Conservation (phyloP, 2,888 invertebrate species). For the Tipula unca region DNA sequence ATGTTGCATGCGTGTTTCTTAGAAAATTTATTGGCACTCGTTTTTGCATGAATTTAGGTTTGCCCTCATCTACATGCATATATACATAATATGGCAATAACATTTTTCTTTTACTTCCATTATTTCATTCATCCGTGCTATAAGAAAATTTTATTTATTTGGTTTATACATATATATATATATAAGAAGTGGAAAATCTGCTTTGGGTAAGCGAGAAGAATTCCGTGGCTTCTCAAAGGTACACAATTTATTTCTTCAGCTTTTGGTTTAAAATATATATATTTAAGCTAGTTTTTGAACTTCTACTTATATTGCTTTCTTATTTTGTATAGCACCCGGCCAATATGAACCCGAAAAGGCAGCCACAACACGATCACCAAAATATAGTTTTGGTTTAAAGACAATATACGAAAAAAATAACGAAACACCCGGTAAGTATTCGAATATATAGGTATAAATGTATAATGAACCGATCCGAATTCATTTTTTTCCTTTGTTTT, state of each 20-base stretch:
- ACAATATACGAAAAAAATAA: constrained; percentile 45
- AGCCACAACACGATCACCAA: constrained; percentile 50
- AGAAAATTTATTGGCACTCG: background rate
- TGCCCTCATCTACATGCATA: background rate
- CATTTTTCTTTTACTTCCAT: constrained; percentile 3
- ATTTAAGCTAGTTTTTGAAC: constrained; percentile 19
- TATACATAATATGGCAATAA: background rate
- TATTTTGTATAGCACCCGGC: constrained; percentile 45
- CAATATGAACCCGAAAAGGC: constrained; percentile 54
- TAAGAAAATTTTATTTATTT: background rate
- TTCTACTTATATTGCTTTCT: constrained; percentile 24
- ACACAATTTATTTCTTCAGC: background rate
- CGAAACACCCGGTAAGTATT: constrained; percentile 45
- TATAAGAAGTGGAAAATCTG: background rate
- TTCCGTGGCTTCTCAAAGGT: background rate
- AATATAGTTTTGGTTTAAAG: constrained; percentile 53
- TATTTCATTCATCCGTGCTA: constrained; percentile 10
- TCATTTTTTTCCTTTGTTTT: background rate
- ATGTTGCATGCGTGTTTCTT: background rate
- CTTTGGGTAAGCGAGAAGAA: background rate
- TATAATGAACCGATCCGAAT: background rate
- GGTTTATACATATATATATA: background rate
- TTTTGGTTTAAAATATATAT: background rate
- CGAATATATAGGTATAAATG: background rate
- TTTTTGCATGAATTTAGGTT: background rate